Evolutionary conservation across 2,888 invertebrate genomes (phyloP).

Genomic region (Tetranychus piercei): DNA sequence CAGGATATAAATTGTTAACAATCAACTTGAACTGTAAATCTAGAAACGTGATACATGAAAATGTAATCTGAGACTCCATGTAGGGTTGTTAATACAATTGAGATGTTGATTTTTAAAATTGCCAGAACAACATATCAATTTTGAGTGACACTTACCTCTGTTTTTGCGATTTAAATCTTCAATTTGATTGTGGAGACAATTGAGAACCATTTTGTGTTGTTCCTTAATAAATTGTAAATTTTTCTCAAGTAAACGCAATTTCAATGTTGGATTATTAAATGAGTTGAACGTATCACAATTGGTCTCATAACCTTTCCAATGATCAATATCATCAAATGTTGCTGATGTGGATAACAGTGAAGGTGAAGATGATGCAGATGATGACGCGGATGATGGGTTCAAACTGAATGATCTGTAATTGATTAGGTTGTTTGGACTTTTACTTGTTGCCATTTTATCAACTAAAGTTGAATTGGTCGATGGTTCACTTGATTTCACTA

Average conservation of each 20-base stretch:
- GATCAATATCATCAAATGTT: not conserved
- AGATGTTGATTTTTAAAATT: not conserved
- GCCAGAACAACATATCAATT: too few relatives aligned
- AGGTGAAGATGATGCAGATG: not conserved
- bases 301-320: not conserved
- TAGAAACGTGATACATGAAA: not conserved
- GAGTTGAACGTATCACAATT: not conserved
- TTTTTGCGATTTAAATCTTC: constrained; percentile 2
- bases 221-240: constrained; percentile 6
- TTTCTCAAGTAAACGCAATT: not conserved
- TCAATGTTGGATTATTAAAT: not conserved
- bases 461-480: not conserved
- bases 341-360: not conserved
- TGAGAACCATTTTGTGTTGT: not conserved
- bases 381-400: not conserved
- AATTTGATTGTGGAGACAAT: constrained; percentile 8
- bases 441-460: not conserved
- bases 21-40: not conserved
- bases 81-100: not conserved
- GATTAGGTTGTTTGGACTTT: too few relatives aligned
- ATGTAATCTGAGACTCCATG: not conserved
- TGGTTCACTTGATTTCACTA: not conserved
- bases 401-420: not conserved
- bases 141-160: not conserved
- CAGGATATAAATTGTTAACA: not conserved